Base-by-base conservation (phyloP, 2,113 vertebrate species). In the Peucedramus taeniatus region DNA sequence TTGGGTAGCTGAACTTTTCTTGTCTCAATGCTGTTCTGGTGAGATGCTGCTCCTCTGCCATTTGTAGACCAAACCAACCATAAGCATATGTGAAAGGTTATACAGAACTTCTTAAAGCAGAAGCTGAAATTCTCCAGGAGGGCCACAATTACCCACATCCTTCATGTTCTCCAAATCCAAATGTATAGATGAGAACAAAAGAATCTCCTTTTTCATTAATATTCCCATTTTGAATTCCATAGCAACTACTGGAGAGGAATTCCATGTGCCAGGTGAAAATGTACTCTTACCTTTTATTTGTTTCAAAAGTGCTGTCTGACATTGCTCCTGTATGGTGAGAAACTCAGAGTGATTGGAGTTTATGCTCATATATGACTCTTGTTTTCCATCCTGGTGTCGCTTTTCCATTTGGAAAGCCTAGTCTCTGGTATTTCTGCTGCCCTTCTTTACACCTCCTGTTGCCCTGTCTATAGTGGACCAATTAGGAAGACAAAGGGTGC, bases 81-180 rank as follows among this genome's bases (percentile, higher is more conserved):
- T 33, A 66, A 86, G 17, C 30, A 31, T 15, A 30, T 17, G 15
- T 4, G 1, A 77, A 69, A 70, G 18, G 5, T 30, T 74, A n/a
- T 19, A 9, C 11, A 24, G 42, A 61, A 76, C n/a, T 79, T 70
- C 49, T 54, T 57, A 44, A 49, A 87, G 19, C 19, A 56, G 63
- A 71, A 77, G 14, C 2, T 68, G 19, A 82, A 87, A 68, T 63
- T 60, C 1, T 0, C 28, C 37, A 70, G 20, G 63, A 68, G 50
- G 15, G 5, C 10, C 0, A 0, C 26, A 13, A 40, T 53, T 60
- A 27, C 15, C 3, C 15, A 63, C 8, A 71, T 35, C 11, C 10
- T 18, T 85, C 21, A 22, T 14, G 51, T 59, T 30, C 13, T 88
- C 57, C 71, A 88, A 88, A 76, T 90, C 12, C 70, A 57, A 94